These are phyloP conservation scores for Chrysoperla carnea DNA, from an alignment of 1,140 invertebrate genomes.

Conservation along the genomic window DNA sequence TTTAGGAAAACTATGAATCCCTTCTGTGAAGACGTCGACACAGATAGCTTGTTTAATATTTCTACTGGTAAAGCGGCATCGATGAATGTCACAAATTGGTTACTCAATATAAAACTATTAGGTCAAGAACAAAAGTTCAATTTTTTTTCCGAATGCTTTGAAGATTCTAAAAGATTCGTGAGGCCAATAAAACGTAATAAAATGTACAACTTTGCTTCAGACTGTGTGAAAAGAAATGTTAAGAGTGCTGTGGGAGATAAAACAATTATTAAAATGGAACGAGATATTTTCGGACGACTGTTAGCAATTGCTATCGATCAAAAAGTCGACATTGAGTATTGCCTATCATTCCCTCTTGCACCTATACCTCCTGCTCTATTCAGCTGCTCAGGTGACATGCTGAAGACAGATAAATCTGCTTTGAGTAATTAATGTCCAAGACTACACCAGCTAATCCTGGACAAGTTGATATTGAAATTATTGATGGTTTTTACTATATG, in stretches of 20 bases:
- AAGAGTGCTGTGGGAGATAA: constrained; percentile 7
- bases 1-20: constrained; percentile 12
- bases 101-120: constrained; percentile 9
- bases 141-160: constrained; percentile 13
- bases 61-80: constrained; percentile 13
- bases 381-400: constrained; percentile 13
- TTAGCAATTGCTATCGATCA: constrained; percentile 13
- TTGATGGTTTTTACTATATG: constrained; percentile 15
- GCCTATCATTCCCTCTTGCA: constrained; percentile 14
- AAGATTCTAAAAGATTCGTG: constrained; percentile 10
- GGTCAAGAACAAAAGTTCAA: constrained; percentile 12
- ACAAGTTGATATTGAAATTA: constrained; percentile 9
- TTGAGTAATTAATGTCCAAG: constrained; percentile 9
- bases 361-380: constrained; percentile 16
- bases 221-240: constrained; percentile 6
- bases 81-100: constrained; percentile 10
- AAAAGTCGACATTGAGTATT: constrained; percentile 14
- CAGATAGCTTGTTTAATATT: constrained; percentile 13
- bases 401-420: constrained; percentile 14
- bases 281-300: constrained; percentile 13
- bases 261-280: constrained; percentile 15
- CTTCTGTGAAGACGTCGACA: constrained; percentile 10
- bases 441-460: constrained; percentile 5
- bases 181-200: constrained; percentile 15
- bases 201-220: constrained; percentile 15